Base-by-base conservation (phyloP, 2,888 invertebrate species). In the Gastrophysa polygoni region DNA sequence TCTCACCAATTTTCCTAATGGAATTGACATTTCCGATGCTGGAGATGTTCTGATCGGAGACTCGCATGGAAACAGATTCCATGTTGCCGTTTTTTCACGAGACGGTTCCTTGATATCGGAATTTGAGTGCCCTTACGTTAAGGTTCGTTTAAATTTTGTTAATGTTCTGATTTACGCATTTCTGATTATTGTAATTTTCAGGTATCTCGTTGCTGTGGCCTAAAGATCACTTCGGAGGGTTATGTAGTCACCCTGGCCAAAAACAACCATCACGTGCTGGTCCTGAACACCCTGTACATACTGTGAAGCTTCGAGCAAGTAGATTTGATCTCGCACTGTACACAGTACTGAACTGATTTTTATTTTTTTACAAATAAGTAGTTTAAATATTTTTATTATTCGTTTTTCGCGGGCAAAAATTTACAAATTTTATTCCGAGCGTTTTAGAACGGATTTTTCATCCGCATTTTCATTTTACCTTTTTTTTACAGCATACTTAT, bases 251-350 rank as follows among this genome's bases (percentile, higher is more conserved):
- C 97, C 71, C 85, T 98, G 84, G 97, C 97, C 81, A 98, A 98
- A 87, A 98, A 97, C 86, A 98, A 98, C 86, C 97, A 98, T 84
- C 96, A 97, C 84, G 97, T 98, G 78, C 89, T 98, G 83, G 95
- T 98, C 82, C 88, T 97, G 83, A 93, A 95, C 86, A 95, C 94
- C 76, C 88, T 95, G 80, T 94, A 94, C 86, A 93, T 94, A 87
- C 89, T 92, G 85, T 93, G 91, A 91, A 89, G 83, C 83, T 82
- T 74, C 73, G 75, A 74, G 78, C 78, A 79, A 80, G 79, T 78
- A 80, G 79, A 72, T 79, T 78, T 81, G 82, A 82, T 82, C 82
- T 82, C 82, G 77, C 79, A 79, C 77, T 78, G 76, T 77, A 76
- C 72, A 77, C 75, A 75, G 75, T 79, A 78, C 79, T 79, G 81